Evolutionary conservation across 2,113 vertebrate species (phyloP), one percentile per base, ranked within the genome.

Genomic region (Sterna hirundo): DNA sequence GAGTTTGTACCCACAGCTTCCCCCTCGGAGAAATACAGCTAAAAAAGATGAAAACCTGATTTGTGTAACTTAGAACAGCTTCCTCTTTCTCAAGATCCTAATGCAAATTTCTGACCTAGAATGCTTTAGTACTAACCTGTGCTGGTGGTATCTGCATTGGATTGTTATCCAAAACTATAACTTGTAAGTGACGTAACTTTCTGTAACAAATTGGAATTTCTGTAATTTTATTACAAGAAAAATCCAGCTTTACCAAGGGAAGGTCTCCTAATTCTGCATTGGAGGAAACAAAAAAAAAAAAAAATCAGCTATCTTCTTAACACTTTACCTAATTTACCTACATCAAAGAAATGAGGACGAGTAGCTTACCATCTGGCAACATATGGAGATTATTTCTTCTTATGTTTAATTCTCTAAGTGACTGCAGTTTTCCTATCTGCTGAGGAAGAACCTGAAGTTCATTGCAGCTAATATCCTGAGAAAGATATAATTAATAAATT

Each of bases 191-290:
- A 96, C 98, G 98, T 83, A 99, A 98, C 90, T 99, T 99, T 93
- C 99, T 98, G 95, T 99, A 99, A 94, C 98, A 98, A 95, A 98
- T 91, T 66, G 99, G 99, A 96, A 99, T 99, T 98, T 99, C 99
- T 40, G 99, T 99, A 95, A 99, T 99, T 98, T 99, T 99, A 98
- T 99, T 99, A 98, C 99, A 99, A 82, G 99, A 99, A 97, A 99
- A 99, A 98, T 99, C 99, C 94, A 99, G 98, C 94, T 99, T 99
- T 96, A 99, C 99, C 97, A 99, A 98, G 15, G 99, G 99, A 95
- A 99, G 98, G 92, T 99, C 99, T 68, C 99, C 99, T 97, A 99
- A 89, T 97, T 99, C 99, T 99, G 98, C 88, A 94, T 68, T 94
- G 26, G 64, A 65, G 79, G 26, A 69, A 95, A 95, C 83, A 83